These are phyloP conservation scores for Drosophila silvestris DNA, from an alignment of 2,888 invertebrate species.

Conservation along the genomic window DNA sequence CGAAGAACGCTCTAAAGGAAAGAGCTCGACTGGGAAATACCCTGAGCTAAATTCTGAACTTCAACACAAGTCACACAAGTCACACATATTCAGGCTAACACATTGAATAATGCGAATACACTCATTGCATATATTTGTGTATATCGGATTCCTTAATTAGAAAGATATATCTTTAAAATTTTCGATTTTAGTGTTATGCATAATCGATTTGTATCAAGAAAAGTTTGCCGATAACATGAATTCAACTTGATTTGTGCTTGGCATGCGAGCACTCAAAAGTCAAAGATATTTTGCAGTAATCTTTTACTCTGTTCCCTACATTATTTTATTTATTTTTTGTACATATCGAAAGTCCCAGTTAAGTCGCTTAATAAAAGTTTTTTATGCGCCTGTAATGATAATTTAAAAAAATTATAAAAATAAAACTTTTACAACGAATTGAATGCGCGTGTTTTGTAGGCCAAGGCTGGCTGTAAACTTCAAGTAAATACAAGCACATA, in stretches of 20 bases:
- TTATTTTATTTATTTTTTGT: not conserved
- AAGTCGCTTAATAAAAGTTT: constrained; percentile 34
- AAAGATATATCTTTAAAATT: not conserved
- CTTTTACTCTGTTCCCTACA: not conserved
- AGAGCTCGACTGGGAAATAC: not conserved
- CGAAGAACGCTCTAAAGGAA: not conserved
- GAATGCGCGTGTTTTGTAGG: not conserved
- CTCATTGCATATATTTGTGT: not conserved
- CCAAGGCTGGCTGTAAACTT: constrained; percentile 25
- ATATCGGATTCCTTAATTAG: not conserved
- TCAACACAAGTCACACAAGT: not conserved
- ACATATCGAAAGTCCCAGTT: constrained; percentile 17
- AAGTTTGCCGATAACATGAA: accelerated
- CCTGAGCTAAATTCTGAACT: not conserved
- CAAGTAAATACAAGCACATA: not conserved
- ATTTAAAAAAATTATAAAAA: constrained; percentile 6
- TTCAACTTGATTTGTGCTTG: not conserved
- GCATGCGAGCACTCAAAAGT: not conserved
- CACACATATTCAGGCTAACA: not conserved
- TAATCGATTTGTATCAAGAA: not conserved
- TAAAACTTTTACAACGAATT: constrained; percentile 11
- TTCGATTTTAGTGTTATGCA: constrained; percentile 9
- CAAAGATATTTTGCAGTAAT: not conserved
- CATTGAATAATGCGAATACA: not conserved
- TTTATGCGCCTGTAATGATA: constrained; percentile 29